Conservation (phyloP, 2,113 vertebrate species). For the Epinephelus cyanopodus region DNA sequence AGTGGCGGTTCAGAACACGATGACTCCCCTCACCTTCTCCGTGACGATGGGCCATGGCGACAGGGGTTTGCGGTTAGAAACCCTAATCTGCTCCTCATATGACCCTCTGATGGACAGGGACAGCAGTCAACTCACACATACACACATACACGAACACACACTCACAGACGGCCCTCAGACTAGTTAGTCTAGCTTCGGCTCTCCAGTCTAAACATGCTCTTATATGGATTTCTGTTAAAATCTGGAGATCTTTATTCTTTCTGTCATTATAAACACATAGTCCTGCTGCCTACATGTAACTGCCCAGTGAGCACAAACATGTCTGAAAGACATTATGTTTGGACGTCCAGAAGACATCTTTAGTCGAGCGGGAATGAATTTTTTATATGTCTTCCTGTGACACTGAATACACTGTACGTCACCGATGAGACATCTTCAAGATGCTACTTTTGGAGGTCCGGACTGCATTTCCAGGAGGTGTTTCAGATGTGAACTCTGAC, state of each 20-base stretch:
- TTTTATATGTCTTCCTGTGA: neutral
- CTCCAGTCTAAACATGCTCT: slow-evolving; percentile 76
- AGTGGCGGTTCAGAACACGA: slow-evolving; percentile 62
- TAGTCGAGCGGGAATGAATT: neutral
- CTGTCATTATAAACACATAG: slow-evolving; percentile 58
- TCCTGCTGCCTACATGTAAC: slow-evolving; percentile 22
- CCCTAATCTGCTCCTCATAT: slow-evolving; percentile 84
- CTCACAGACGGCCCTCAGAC: slow-evolving; percentile 44
- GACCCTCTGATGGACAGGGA: slow-evolving; percentile 82
- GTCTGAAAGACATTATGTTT: slow-evolving; percentile 25
- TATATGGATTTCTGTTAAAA: slow-evolving; percentile 73
- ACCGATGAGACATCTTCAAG: slow-evolving; percentile 5
- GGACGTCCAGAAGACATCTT: slow-evolving; percentile 15
- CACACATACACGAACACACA: slow-evolving; percentile 30
- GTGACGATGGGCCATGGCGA: slow-evolving; percentile 71
- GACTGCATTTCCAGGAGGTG: neutral
- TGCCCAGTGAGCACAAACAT: slow-evolving; percentile 21
- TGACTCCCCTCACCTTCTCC: slow-evolving; percentile 64
- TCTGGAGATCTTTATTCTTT: slow-evolving; percentile 47
- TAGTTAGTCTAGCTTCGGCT: slow-evolving; percentile 54
- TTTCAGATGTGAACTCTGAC: neutral
- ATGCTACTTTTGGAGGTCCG: neutral
- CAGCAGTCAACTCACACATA: slow-evolving; percentile 69
- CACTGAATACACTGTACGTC: slow-evolving; percentile 1
- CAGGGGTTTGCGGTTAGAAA: slow-evolving; percentile 83